Conservation (phyloP, 2,888 invertebrate genomes). For the Sicus ferrugineus region DNA sequence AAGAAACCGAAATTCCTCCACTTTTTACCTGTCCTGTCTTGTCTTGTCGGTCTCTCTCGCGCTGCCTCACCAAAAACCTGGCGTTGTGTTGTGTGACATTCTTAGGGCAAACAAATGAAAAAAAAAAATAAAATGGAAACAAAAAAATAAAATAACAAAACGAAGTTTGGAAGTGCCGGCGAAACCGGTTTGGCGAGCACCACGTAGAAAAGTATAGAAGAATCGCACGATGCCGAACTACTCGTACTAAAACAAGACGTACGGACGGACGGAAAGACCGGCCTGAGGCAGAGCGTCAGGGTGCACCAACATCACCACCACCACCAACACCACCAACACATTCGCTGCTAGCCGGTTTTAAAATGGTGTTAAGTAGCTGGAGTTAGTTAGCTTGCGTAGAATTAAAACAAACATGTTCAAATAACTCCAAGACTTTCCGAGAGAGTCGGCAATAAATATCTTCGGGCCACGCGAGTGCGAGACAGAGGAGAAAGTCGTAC, state of each 20-base stretch:
- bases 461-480: too few species aligned
- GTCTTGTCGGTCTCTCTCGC: not conserved
- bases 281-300: too few species aligned
- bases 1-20: too few species aligned
- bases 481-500: too few species aligned
- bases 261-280: too few species aligned
- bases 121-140: slow-evolving; percentile 1
- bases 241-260: too few species aligned
- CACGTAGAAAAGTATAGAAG: not conserved
- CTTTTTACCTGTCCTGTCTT: slow-evolving; percentile 19
- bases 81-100: slow-evolving; percentile 24
- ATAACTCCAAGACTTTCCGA: too few species aligned
- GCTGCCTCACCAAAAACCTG: not conserved
- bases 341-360: not conserved
- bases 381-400: too few species aligned
- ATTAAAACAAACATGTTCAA: too few species aligned
- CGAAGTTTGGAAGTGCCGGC: slow-evolving; percentile 23
- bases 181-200: slow-evolving; percentile 23
- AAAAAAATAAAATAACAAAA: slow-evolving; percentile 1
- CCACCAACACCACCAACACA: not conserved
- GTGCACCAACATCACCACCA: not conserved
- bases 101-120: slow-evolving; percentile 8
- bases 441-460: too few species aligned
- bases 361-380: not conserved
- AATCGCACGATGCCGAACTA: slow-evolving; percentile 2